Percentiles rank a stretch among this genome's conserved stretches.
Evolutionary conservation across 2,888 invertebrate genomes (phyloP).

Genomic region (Sphinx pinastri): DNA sequence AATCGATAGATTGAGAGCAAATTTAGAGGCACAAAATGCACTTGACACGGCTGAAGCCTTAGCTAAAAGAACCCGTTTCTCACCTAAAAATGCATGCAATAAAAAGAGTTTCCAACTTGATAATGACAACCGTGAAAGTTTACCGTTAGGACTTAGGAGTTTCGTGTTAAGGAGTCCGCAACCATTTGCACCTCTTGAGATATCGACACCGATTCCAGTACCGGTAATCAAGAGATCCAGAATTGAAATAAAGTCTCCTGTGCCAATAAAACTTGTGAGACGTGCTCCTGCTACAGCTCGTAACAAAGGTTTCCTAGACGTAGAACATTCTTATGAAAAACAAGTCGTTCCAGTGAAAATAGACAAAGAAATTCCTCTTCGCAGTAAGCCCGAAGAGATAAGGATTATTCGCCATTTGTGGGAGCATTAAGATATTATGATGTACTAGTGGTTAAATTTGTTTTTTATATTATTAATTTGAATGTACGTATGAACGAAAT

Average conservation of each 20-base stretch:
- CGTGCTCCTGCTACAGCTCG: conserved; percentile 42
- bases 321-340: conserved; percentile 53
- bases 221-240: conserved; percentile 49
- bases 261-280: conserved; percentile 46
- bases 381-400: conserved; percentile 49
- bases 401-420: conserved; percentile 59
- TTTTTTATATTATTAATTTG: conserved; percentile 35
- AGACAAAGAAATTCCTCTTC: conserved; percentile 47
- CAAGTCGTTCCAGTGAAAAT: conserved; percentile 47
- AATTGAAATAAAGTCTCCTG: conserved; percentile 47
- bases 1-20: conserved; percentile 53
- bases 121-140: neutral
- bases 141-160: neutral
- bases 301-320: conserved; percentile 51
- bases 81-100: conserved; percentile 50
- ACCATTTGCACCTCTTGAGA: conserved; percentile 45
- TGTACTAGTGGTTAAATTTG: neutral
- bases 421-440: conserved; percentile 47
- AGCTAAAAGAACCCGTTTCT: conserved; percentile 49
- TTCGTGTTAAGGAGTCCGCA: conserved; percentile 46
- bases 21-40: conserved; percentile 56
- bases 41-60: conserved; percentile 54
- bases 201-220: conserved; percentile 46
- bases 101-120: conserved; percentile 38
- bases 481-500: conserved; percentile 27